Evolutionary conservation across 2,113 vertebrate genomes (phyloP), one percentile per base, ranked within the genome.

Genomic region (Anser cygnoides): DNA sequence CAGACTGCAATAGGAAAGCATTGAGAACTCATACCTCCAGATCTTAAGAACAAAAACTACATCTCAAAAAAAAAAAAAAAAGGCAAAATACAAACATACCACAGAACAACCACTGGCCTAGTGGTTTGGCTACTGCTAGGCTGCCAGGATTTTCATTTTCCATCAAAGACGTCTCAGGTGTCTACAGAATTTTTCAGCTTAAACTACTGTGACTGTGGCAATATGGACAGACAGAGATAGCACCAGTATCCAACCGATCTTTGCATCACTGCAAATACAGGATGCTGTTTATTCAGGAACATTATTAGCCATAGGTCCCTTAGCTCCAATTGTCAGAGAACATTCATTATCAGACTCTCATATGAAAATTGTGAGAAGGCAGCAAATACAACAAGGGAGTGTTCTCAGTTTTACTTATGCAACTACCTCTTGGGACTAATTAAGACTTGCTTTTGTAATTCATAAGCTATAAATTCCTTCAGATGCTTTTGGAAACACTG

Each of bases 361-460:
- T 70, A 89, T 43, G 63, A 95, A 96, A 97, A 97, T 82, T 87
- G 37, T 7, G 59, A 95, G 92, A 94, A 96, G 91, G 82, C 93
- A 95, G 85, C 87, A 95, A 96, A 97, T 91, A 96, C 46, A 93
- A 97, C 13, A 16, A 94, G 95, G 93, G 83, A 94, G 35, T 79
- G 68, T 92, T 97, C 94, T 98, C 74, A 11, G 65, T 84, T 93
- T 94, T 96, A 94, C 97, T 98, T 95, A 96, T 76, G 90, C 91
- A 97, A 96, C 87, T 81, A 87, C 84, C 98, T 97, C 97, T 94
- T 0, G 88, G 96, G 98, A 96, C 96, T 97, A 97, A 98, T 98
- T 98, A 98, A 98, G 85, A 90, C 89, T 59, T 95, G 93, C 95
- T 98, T 96, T 97, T 97, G 94, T 97, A 97, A 97, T 97, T 97